phyloP scores from a whole-genome alignment of 2,797 vertebrate species.

The Bovichtus diacanthus region DNA sequence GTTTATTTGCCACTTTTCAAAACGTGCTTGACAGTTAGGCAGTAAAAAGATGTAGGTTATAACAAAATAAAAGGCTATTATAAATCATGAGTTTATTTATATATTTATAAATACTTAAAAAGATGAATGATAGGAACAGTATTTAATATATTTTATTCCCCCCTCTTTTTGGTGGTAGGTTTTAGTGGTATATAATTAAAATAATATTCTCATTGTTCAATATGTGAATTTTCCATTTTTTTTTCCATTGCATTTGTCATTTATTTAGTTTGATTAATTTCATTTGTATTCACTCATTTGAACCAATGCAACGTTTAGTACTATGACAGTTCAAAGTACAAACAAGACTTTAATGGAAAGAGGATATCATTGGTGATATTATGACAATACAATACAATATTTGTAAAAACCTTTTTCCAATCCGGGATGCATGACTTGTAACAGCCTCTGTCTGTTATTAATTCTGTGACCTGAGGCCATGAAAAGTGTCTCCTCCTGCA shows the following conservation, averaged over 20 bases:
- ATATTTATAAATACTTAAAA: too few species aligned
- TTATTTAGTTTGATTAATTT: neutral
- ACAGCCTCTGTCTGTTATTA: neutral
- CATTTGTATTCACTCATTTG: neutral
- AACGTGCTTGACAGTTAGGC: too few species aligned
- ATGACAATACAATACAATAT: neutral
- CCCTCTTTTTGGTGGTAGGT: too few species aligned
- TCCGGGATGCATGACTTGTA: neutral
- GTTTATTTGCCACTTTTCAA: too few species aligned
- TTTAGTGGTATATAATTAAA: too few species aligned
- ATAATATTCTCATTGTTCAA: neutral
- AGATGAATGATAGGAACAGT: neutral
- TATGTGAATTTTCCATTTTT: neutral
- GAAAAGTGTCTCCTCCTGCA: neutral
- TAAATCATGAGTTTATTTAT: neutral
- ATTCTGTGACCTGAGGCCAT: slow-evolving; percentile 30
- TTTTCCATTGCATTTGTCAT: neutral
- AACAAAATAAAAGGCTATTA: neutral
- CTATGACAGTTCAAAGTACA: neutral
- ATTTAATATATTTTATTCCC: neutral
- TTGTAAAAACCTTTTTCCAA: neutral
- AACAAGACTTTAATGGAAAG: neutral
- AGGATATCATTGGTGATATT: too few species aligned
- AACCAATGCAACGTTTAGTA: neutral
- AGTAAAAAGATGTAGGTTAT: too few species aligned